A percentile compares a stretch with the other conserved stretches of the same genome.
Evolutionary conservation across 2,888 invertebrate species (phyloP).

Genomic region (Perizoma affinitatum): DNA sequence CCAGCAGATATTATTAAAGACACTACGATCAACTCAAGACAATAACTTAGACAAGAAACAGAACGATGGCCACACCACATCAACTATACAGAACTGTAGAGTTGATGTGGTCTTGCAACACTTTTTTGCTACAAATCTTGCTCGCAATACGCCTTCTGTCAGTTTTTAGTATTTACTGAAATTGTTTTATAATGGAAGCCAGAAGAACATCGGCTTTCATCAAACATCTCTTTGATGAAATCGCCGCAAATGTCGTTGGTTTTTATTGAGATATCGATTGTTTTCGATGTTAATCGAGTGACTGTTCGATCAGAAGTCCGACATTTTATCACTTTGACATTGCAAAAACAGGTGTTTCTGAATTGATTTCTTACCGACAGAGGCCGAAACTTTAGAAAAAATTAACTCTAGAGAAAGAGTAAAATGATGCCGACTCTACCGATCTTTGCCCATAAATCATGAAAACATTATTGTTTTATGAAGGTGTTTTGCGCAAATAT

Average conservation of each 20-base stretch:
- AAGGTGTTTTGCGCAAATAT: too few relatives aligned
- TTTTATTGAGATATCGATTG: slow-evolving; percentile 55
- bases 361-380: slow-evolving; percentile 25
- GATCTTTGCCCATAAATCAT: slow-evolving; percentile 8
- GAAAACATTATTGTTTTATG: not conserved
- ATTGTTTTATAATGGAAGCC: slow-evolving; percentile 51
- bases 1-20: too few relatives aligned
- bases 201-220: slow-evolving; percentile 43
- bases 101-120: slow-evolving; percentile 29
- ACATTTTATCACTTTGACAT: slow-evolving; percentile 17
- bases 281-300: slow-evolving; percentile 52
- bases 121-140: slow-evolving; percentile 41
- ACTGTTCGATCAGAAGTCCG: slow-evolving; percentile 3
- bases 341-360: slow-evolving; percentile 22
- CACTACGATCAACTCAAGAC: too few relatives aligned
- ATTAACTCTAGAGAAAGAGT: too few relatives aligned
- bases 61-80: too few relatives aligned
- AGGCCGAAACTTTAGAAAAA: not conserved
- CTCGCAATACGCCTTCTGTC: slow-evolving; percentile 38
- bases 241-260: slow-evolving; percentile 46
- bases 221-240: slow-evolving; percentile 46
- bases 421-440: slow-evolving; percentile 4
- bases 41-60: too few relatives aligned
- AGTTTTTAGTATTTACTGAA: slow-evolving; percentile 49
- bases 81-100: not conserved